A percentile compares a stretch with the other conserved stretches of the same genome.
phyloP scores from a whole-genome alignment of 2,113 vertebrate genomes.

The Trachemys scripta region DNA sequence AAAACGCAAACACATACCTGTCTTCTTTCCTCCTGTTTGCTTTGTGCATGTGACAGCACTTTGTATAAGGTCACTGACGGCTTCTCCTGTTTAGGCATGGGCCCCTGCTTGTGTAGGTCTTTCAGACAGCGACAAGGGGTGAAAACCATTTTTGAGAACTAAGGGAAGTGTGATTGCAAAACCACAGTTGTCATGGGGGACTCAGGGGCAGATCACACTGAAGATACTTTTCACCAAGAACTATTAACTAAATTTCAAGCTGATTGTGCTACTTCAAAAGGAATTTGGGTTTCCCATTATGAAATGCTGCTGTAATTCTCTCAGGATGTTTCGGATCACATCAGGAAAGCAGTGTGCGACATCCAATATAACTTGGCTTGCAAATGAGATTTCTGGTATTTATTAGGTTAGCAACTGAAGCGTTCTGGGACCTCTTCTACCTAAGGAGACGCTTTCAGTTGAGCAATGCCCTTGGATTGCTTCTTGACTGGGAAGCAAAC shows the following conservation, averaged over 20 bases:
- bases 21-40: not conserved
- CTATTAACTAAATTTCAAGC: not conserved
- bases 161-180: not conserved
- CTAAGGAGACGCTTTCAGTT: not conserved
- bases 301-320: not conserved
- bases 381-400: not conserved
- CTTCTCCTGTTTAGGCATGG: not conserved
- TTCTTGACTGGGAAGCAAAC: not conserved
- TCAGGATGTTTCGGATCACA: not conserved
- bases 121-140: not conserved
- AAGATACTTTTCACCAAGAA: not conserved
- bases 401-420: not conserved
- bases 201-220: not conserved
- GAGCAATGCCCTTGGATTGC: not conserved
- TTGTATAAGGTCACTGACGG: not conserved
- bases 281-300: not conserved
- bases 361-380: not conserved
- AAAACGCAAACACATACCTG: too few species aligned
- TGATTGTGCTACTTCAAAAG: not conserved
- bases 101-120: not conserved
- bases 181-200: not conserved
- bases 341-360: not conserved
- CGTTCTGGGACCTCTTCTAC: not conserved
- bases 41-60: not conserved
- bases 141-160: not conserved